A percentile compares a stretch with the other conserved stretches of the same genome.
Conservation (phyloP, 2,113 vertebrate species). For the Xenopus borealis region DNA sequence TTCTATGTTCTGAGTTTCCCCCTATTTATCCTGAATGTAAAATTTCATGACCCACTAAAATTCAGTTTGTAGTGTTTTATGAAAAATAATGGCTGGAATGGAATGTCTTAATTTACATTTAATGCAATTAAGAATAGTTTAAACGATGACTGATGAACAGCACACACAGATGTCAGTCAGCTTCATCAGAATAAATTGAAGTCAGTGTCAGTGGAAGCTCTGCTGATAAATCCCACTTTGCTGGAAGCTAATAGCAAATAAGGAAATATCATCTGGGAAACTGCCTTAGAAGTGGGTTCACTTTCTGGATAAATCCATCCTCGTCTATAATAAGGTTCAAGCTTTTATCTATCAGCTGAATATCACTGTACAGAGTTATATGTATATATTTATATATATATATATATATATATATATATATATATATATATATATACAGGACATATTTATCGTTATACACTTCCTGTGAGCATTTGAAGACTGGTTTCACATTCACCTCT, state of each 20-base stretch:
- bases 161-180: conserved; percentile 92
- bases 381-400: too few species aligned
- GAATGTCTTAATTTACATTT: conserved; percentile 99
- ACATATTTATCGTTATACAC: too few species aligned
- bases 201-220: conserved; percentile 78
- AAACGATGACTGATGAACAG: conserved; percentile 97
- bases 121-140: conserved; percentile 97
- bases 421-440: too few species aligned
- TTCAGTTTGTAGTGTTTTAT: conserved; percentile 96
- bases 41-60: conserved; percentile 91
- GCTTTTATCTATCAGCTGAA: too few species aligned
- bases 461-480: too few species aligned
- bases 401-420: too few species aligned
- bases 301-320: conserved; percentile 52
- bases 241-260: conserved; percentile 87
- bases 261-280: conserved; percentile 83
- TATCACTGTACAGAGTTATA: too few species aligned
- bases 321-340: too few species aligned
- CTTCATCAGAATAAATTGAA: conserved; percentile 83
- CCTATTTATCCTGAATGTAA: conserved; percentile 75
- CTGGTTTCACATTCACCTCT: too few species aligned
- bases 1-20: conserved; percentile 73
- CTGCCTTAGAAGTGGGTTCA: conserved; percentile 76
- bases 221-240: conserved; percentile 81
- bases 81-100: conserved; percentile 97